phyloP scores from a whole-genome alignment of 2,113 vertebrate species.

The Micronisus gabar region DNA sequence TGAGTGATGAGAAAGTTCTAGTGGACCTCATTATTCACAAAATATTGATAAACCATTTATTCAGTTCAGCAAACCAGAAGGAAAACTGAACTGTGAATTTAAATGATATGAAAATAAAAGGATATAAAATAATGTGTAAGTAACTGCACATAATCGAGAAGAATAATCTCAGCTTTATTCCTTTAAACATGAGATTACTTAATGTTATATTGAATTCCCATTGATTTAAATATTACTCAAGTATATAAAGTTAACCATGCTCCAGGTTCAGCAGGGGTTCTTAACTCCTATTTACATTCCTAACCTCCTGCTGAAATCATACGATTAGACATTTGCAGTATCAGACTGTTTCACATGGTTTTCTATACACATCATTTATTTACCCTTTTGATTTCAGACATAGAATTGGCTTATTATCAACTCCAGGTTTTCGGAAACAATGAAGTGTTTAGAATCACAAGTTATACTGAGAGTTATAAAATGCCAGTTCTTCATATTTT shows the following conservation, averaged over 20 bases:
- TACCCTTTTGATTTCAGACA: background rate
- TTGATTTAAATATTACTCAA: background rate
- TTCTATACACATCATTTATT: background rate
- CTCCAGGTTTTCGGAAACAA: background rate
- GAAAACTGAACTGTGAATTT: background rate
- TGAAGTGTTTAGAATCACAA: background rate
- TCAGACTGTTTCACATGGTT: background rate
- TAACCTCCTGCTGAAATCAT: background rate
- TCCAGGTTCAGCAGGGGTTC: conserved; percentile 4
- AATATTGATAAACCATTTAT: background rate
- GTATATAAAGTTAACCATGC: background rate
- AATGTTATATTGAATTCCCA: background rate
- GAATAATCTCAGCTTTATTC: background rate
- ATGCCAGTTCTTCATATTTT: background rate
- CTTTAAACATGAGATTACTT: background rate
- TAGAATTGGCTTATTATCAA: background rate
- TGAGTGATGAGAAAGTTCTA: background rate
- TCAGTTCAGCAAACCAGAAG: background rate
- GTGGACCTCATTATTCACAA: conserved; percentile 3
- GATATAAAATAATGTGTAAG: background rate
- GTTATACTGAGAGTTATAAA: background rate
- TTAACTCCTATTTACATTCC: background rate
- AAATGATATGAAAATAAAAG: background rate
- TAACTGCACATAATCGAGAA: background rate
- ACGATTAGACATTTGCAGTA: background rate